Percentiles rank a stretch among this genome's conserved stretches.
These are phyloP conservation scores for Meteorus sp. DNA, from an alignment of 1,140 invertebrate species.

Conservation along the genomic window DNA sequence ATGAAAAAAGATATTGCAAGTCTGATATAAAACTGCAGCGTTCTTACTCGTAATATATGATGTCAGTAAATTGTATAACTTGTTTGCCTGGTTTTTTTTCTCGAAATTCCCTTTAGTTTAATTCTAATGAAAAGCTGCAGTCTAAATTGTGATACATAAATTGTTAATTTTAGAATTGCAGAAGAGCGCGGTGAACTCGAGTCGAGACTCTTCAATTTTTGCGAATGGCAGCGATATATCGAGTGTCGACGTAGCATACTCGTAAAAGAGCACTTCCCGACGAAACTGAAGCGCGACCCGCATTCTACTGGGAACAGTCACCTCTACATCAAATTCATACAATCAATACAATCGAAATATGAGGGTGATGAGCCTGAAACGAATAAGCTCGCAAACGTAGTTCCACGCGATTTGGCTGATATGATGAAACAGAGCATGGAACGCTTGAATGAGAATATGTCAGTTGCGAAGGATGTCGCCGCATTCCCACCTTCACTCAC, in stretches of 20 bases:
- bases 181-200: constrained; percentile 34
- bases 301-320: constrained; percentile 34
- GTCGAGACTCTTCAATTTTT: constrained; percentile 62
- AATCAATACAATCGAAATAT: constrained; percentile 26
- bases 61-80: not conserved
- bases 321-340: constrained; percentile 42
- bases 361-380: constrained; percentile 25
- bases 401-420: constrained; percentile 31
- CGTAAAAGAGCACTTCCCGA: constrained; percentile 59
- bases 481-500: constrained; percentile 46
- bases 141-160: not conserved
- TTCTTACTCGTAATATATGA: constrained; percentile 3
- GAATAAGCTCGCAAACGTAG: constrained; percentile 25
- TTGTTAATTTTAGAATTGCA: constrained; percentile 36
- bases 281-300: constrained; percentile 48
- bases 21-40: constrained; percentile 12
- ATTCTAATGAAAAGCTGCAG: constrained; percentile 5
- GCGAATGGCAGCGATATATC: constrained; percentile 66
- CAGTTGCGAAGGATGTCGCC: constrained; percentile 25
- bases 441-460: constrained; percentile 29
- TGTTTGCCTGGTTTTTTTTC: not conserved
- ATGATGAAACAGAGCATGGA: constrained; percentile 37
- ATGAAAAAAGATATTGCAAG: constrained; percentile 16
- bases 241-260: constrained; percentile 63
- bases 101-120: not conserved